Evolutionary conservation across 2,888 invertebrate genomes (phyloP), one percentile per base, ranked within the genome.

Genomic region (Eupsilia transversa): DNA sequence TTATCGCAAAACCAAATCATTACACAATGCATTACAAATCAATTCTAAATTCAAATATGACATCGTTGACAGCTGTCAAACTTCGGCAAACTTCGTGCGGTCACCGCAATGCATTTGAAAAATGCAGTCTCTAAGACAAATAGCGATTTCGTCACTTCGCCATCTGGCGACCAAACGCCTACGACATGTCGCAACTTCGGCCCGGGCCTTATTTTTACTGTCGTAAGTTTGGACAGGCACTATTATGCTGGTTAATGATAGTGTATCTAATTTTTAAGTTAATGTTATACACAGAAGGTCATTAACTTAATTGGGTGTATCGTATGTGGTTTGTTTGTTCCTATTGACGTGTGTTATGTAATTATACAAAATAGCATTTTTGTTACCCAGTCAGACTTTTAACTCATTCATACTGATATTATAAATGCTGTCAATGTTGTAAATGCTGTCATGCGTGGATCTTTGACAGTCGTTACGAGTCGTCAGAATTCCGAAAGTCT

Each of bases 131-230:
- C 82, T 82, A 86, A 85, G 80, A 88, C 88, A 87, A 85, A 88
- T 85, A 89, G 86, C 80, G 84, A 80, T 92, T 89, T 89, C 89
- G 87, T 89, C 89, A 91, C 86, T 78, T 57, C 76, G 77, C 88
- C 94, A 93, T 93, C 91, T 93, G 93, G 92, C 78, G 86, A 83
- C 89, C 91, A 83, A 76, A 74, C 83, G 90, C 89, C 92, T 87
- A 91, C 89, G 75, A 71, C 27, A 73, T 89, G 86, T 86, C 83
- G 86, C 73, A 88, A 89, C 83, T 73, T 56, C 46, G 73, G 71
- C 33, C 35, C 74, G 72, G 75, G 52, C 80, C 79, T 89, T 87
- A 88, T 88, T 90, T 90, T 89, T 90, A 86, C 83, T 76, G 83
- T 83, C 74, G 78, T 77, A 83, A 84, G 84, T 87, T 84, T 83